Percentiles rank a stretch among this genome's conserved stretches.
Conservation (phyloP, 2,888 invertebrate species). For the Hydrotaea diabolus region DNA sequence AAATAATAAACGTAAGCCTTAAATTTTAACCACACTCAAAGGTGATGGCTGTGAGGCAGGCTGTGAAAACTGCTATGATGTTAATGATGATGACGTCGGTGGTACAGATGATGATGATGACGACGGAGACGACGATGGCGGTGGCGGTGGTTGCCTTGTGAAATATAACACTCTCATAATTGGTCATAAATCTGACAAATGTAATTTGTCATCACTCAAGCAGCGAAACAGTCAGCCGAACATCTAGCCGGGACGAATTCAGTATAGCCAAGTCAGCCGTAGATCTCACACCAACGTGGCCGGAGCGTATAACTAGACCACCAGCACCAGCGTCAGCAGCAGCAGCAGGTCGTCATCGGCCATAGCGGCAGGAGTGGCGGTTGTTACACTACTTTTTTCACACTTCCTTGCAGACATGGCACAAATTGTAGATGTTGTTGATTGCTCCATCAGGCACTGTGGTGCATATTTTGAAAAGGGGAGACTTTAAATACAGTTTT, state of each 20-base stretch:
- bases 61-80: not conserved
- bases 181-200: constrained; percentile 80
- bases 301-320: constrained; percentile 31
- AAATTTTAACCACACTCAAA: constrained; percentile 52
- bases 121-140: constrained; percentile 32
- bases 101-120: not conserved
- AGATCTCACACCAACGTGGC: not conserved
- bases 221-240: constrained; percentile 65
- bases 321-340: too few relatives aligned
- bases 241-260: not conserved
- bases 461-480: not conserved
- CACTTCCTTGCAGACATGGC: constrained; percentile 9
- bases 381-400: constrained; percentile 33
- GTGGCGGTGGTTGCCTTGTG: constrained; percentile 68
- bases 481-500: too few relatives aligned
- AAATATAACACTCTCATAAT: constrained; percentile 80
- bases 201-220: constrained; percentile 79
- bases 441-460: constrained; percentile 7
- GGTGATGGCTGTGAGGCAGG: constrained; percentile 41
- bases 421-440: constrained; percentile 28
- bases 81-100: not conserved
- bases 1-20: constrained; percentile 51
- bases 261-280: constrained; percentile 13
- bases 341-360: not conserved
- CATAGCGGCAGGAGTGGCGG: not conserved